Percentiles rank a stretch among this genome's conserved stretches.
Evolutionary conservation across 2,888 invertebrate genomes (phyloP).

Genomic region (Leptinotarsa rubiginosa): DNA sequence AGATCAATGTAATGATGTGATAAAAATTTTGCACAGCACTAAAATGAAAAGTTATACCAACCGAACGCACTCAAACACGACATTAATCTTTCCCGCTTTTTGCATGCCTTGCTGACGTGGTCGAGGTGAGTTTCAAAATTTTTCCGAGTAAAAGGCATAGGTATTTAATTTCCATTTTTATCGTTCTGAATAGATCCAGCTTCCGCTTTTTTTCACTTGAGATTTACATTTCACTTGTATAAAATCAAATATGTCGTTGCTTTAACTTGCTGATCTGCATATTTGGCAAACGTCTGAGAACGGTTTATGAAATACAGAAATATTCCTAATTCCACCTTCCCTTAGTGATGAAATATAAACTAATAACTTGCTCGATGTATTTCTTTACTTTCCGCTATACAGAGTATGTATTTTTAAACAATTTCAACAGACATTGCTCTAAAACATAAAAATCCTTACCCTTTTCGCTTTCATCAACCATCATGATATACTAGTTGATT

Average conservation of each 20-base stretch:
- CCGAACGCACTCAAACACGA: slow-evolving; percentile 29
- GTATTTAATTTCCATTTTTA: not conserved
- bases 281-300: no score
- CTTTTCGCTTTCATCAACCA: no score
- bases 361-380: no score
- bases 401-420: no score
- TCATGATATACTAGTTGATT: no score
- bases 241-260: not conserved
- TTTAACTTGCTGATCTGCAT: not conserved
- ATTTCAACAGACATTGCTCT: no score
- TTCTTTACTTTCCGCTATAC: no score
- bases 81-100: slow-evolving; percentile 47
- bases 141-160: not conserved
- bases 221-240: not conserved
- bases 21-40: slow-evolving; percentile 9
- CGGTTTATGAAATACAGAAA: no score
- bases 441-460: no score
- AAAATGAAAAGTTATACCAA: slow-evolving; percentile 43
- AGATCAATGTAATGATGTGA: slow-evolving; percentile 21
- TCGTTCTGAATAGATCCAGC: no score
- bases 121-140: slow-evolving; percentile 48
- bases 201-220: not conserved
- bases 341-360: no score
- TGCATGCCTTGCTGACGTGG: slow-evolving; percentile 52
- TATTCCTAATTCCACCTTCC: no score